Conservation (phyloP, 2,113 vertebrate genomes). For the Ctenomys sociabilis region DNA sequence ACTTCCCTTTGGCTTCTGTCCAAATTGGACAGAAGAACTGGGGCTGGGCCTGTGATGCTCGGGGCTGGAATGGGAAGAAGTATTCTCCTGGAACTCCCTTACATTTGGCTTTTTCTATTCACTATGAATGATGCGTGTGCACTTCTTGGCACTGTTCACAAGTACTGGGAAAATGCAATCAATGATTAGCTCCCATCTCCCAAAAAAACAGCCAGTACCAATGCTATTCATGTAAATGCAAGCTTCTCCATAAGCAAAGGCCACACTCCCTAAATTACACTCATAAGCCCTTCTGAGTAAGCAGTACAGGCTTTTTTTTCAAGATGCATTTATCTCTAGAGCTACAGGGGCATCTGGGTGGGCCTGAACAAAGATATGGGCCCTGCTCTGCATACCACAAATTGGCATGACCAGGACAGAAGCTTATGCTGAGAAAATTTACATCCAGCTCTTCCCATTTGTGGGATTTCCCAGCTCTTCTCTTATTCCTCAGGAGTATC, state of each 20-base stretch:
- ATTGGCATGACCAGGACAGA: accelerated
- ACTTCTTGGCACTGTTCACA: not conserved
- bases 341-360: accelerated
- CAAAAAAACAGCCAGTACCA: not conserved
- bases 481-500: not conserved
- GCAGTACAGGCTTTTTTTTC: not conserved
- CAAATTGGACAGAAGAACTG: not conserved
- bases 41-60: not conserved
- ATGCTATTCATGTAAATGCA: not conserved
- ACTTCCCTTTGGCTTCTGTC: not conserved
- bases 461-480: accelerated
- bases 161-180: not conserved
- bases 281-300: not conserved
- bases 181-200: not conserved
- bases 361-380: not conserved
- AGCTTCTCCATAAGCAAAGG: not conserved
- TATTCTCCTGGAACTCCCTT: not conserved
- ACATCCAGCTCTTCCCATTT: not conserved
- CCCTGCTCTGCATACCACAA: not conserved
- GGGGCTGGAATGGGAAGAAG: accelerated
- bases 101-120: not conserved
- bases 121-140: not conserved
- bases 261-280: not conserved
- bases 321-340: not conserved
- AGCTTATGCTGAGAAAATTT: not conserved